A percentile compares a stretch with the other conserved stretches of the same genome.
These are phyloP conservation scores for Meandrina meandrites DNA, from an alignment of 92 coral and sea anemone genomes.

Conservation along the genomic window DNA sequence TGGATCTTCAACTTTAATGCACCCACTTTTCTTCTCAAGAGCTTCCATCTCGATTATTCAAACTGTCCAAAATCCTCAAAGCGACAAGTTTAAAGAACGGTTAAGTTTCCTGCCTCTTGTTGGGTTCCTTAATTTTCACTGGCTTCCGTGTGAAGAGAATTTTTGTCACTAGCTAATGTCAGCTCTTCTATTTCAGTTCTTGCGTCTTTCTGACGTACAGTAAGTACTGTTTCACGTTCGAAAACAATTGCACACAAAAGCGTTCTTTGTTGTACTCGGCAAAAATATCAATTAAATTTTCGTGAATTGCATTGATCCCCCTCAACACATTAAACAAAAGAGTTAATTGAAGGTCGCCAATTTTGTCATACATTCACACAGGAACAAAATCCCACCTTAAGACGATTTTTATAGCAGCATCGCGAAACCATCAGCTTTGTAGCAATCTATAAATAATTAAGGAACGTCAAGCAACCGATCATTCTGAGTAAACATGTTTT, in stretches of 20 bases:
- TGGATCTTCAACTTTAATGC: conserved; percentile 74
- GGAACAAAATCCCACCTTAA: not conserved
- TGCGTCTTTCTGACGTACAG: not conserved
- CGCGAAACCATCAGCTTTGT: not conserved
- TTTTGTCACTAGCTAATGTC: not conserved
- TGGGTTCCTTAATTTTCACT: not conserved
- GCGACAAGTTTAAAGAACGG: not conserved
- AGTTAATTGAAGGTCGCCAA: conserved; percentile 25
- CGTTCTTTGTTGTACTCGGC: not conserved
- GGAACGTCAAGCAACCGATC: not conserved
- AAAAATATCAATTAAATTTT: conserved; percentile 34
- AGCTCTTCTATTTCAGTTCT: not conserved
- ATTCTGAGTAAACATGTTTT: not conserved
- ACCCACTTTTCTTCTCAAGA: conserved; percentile 61
- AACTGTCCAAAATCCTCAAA: not conserved
- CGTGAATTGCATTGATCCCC: conserved; percentile 9
- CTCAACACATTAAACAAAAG: conserved; percentile 21
- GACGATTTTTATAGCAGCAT: not conserved
- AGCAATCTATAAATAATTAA: conserved; percentile 4
- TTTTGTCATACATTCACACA: not conserved
- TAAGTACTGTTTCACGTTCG: not conserved
- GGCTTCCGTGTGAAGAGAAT: not conserved
- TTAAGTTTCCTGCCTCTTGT: too few species aligned
- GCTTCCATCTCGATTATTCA: conserved; percentile 24
- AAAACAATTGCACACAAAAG: conserved; percentile 20